Evolutionary conservation across 23 tunicate species (phyloP), one percentile per base, ranked within the genome.

Genomic region (Trididemnum nubilum): DNA sequence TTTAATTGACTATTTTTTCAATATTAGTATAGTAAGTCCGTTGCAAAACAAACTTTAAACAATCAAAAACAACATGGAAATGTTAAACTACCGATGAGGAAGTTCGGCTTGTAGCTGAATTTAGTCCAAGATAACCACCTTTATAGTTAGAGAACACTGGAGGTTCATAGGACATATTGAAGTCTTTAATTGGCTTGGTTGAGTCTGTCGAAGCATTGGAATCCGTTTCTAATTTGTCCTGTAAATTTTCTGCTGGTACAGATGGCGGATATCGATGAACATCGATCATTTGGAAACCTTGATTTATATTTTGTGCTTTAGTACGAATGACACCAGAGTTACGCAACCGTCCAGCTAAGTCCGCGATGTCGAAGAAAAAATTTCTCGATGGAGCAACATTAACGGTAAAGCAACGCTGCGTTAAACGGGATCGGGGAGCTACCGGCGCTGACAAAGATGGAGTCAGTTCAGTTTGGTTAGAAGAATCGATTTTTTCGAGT

Each of bases 291-390:
- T 31, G 38, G 12, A 67, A 67, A 31, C 7, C 67, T n/a, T 21
- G 67, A 61, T 26, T 61, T 18, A 49, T 18, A 12, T 5, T 5
- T 12, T 15, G 27, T 22, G 21, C 67, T 61, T 61, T 44, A 9
- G 9, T 9, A 44, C 25, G 4, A n/a, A 61, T 61, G 21, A 12
- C n/a, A n/a, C 74, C 74, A 33, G 74, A 67, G 9, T 31, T 31
- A 7, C 82, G 84, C 30, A 89, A 21, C n/a, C 86, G 80, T 60
- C 59, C 85, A 35, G 86, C 77, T 33, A 89, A 76, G 34, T 89
- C 94, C 27, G 84, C 80, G 29, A 89, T 83, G 44, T 89, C 86
- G 37, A 82, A 89, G 30, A 89, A 89, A 40, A 82, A 89, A 81
- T 89, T 78, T 9, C 36, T 65, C 2, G 94, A 89, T 0, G 94